A percentile compares a stretch with the other conserved stretches of the same genome.
These are phyloP conservation scores for Pegoplata infirma DNA, from an alignment of 2,888 invertebrate genomes.

Conservation along the genomic window DNA sequence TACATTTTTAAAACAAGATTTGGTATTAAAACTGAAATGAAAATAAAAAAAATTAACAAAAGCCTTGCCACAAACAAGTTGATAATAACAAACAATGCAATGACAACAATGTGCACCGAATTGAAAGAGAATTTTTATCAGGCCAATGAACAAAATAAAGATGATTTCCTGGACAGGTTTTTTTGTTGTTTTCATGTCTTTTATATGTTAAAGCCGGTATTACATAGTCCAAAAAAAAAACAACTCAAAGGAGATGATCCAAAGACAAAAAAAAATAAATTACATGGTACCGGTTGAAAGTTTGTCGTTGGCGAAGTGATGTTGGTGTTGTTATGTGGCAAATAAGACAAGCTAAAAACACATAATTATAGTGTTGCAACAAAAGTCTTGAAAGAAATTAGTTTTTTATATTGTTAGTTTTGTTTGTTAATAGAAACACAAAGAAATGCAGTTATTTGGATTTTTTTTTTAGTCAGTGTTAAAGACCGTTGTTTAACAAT, in stretches of 20 bases:
- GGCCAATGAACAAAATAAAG: constrained; percentile 48
- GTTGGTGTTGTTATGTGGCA: constrained; percentile 20
- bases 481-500: constrained; percentile 48
- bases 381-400: constrained; percentile 6
- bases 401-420: too few relatives aligned
- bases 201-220: background rate
- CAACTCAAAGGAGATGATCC: constrained; percentile 10
- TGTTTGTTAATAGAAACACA: background rate
- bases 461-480: too few relatives aligned
- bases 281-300: constrained; percentile 3
- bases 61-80: constrained; percentile 29
- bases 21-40: constrained; percentile 22
- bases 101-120: constrained; percentile 9
- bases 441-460: constrained; percentile 35
- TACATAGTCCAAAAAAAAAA: background rate
- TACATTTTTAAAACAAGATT: background rate
- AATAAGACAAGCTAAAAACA: constrained; percentile 23
- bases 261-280: background rate
- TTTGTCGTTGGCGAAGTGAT: background rate
- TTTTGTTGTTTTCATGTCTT: background rate
- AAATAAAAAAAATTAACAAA: constrained; percentile 28
- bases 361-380: constrained; percentile 14
- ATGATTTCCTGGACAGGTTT: constrained; percentile 52
- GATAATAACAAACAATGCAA: too few relatives aligned
- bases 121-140: constrained; percentile 44